Evolutionary conservation across 1,140 invertebrate species (phyloP).

Genomic region (Paraescarpia echinospica): DNA sequence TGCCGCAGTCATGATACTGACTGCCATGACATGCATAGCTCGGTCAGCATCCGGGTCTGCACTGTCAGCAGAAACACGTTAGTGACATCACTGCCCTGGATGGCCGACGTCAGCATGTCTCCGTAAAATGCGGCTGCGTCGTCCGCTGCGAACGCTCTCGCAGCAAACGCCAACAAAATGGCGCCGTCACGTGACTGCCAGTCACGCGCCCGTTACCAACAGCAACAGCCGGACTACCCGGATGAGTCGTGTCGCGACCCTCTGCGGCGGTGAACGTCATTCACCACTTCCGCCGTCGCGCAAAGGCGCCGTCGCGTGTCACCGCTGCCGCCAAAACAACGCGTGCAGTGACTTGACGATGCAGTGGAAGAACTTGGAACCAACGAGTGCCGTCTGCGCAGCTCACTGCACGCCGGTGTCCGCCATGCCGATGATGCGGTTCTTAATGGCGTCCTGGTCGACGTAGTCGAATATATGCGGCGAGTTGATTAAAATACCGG

Average conservation of each 20-base stretch:
- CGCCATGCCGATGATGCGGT: neutral
- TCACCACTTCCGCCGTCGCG: neutral
- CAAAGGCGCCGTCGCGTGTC: neutral
- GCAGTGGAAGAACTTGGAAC: neutral
- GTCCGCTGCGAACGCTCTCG: neutral
- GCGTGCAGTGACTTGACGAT: neutral
- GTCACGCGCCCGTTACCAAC: neutral
- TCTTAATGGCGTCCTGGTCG: slow-evolving; percentile 92
- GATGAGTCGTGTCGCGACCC: neutral
- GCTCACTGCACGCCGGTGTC: neutral
- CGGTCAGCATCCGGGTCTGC: neutral
- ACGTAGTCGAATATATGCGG: slow-evolving; percentile 99
- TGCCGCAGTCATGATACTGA: neutral
- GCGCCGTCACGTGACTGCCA: neutral
- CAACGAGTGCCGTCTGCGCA: neutral
- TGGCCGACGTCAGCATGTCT: neutral
- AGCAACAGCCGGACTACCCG: neutral
- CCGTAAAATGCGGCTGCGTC: neutral
- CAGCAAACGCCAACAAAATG: neutral
- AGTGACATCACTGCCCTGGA: neutral
- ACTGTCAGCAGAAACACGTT: neutral
- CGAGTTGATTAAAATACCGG: slow-evolving; percentile 97
- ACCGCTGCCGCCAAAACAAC: neutral
- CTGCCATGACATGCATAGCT: neutral
- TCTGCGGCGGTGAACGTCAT: neutral